Evolutionary conservation across 2,888 invertebrate species (phyloP).

Genomic region (Leucoptera coffeella): DNA sequence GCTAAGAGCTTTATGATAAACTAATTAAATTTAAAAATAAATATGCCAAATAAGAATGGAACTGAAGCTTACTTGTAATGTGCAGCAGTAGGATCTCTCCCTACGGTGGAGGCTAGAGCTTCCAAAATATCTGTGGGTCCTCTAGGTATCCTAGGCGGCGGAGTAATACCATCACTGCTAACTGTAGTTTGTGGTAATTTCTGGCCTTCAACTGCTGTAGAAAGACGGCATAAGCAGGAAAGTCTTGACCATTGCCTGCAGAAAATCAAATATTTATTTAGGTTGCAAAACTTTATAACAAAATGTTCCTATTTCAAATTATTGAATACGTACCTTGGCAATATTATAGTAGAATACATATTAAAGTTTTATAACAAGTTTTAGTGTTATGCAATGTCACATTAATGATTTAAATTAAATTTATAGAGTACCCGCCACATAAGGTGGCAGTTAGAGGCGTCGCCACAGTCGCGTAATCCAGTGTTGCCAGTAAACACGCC

Average conservation of each 20-base stretch:
- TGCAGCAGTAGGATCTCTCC: conserved; percentile 77
- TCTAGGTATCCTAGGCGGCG: conserved; percentile 65
- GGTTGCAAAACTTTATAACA: not conserved
- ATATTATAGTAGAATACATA: conserved; percentile 10
- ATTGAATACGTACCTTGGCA: conserved; percentile 7
- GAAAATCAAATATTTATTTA: conserved; percentile 3
- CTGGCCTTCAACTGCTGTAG: conserved; percentile 28
- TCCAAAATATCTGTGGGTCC: conserved; percentile 76
- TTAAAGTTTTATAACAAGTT: conserved; percentile 1
- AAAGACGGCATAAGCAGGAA: conserved; percentile 22
- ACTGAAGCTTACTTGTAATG: conserved; percentile 63
- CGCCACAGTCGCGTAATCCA: too few relatives aligned
- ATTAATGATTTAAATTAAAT: too few relatives aligned
- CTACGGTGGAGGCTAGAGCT: conserved; percentile 73
- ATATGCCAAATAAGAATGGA: too few relatives aligned
- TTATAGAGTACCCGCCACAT: too few relatives aligned
- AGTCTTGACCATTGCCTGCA: conserved; percentile 29
- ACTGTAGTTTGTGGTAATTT: conserved; percentile 20
- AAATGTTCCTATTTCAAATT: too few relatives aligned
- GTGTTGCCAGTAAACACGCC: too few relatives aligned
- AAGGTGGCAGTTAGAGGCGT: too few relatives aligned
- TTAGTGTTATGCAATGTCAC: too few relatives aligned
- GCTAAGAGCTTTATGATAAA: too few relatives aligned
- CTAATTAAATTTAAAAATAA: too few relatives aligned
- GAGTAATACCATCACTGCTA: conserved; percentile 36